Evolutionary conservation across 2,797 vertebrate genomes (phyloP).

Genomic region (Schizopygopsis pylzovi): DNA sequence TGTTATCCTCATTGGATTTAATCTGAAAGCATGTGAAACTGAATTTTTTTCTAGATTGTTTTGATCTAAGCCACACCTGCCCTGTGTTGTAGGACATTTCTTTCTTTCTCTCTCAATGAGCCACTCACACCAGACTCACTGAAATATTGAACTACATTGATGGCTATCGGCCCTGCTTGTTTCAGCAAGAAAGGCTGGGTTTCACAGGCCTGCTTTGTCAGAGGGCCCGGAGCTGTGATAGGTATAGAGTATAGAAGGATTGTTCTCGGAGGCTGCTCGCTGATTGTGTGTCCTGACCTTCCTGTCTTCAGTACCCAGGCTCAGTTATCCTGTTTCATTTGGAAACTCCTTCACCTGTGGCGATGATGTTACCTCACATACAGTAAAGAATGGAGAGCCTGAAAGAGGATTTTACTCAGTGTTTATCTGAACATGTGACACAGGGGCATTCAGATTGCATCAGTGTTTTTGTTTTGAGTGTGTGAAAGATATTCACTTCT

Average conservation of each 20-base stretch:
- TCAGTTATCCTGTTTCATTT: slow-evolving; percentile 42
- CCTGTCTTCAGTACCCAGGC: slow-evolving; percentile 40
- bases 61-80: slow-evolving; percentile 15
- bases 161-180: slow-evolving; percentile 49
- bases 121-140: slow-evolving; percentile 43
- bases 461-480: slow-evolving; percentile 46
- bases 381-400: slow-evolving; percentile 25
- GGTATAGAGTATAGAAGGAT: slow-evolving; percentile 23
- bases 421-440: slow-evolving; percentile 29
- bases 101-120: slow-evolving; percentile 13
- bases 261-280: slow-evolving; percentile 43
- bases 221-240: slow-evolving; percentile 24
- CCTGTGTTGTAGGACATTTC: slow-evolving; percentile 29
- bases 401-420: slow-evolving; percentile 22
- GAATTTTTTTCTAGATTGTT: slow-evolving; percentile 23
- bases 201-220: slow-evolving; percentile 56
- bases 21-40: slow-evolving; percentile 5
- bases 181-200: slow-evolving; percentile 50
- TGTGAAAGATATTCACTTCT: slow-evolving; percentile 37
- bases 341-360: slow-evolving; percentile 49
- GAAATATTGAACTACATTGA: slow-evolving; percentile 61
- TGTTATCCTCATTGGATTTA: not conserved
- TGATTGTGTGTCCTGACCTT: slow-evolving; percentile 53
- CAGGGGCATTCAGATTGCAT: slow-evolving; percentile 34
- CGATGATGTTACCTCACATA: slow-evolving; percentile 46